phyloP scores from a whole-genome alignment of 2,797 vertebrate genomes.

The Pelobates cultripes region DNA sequence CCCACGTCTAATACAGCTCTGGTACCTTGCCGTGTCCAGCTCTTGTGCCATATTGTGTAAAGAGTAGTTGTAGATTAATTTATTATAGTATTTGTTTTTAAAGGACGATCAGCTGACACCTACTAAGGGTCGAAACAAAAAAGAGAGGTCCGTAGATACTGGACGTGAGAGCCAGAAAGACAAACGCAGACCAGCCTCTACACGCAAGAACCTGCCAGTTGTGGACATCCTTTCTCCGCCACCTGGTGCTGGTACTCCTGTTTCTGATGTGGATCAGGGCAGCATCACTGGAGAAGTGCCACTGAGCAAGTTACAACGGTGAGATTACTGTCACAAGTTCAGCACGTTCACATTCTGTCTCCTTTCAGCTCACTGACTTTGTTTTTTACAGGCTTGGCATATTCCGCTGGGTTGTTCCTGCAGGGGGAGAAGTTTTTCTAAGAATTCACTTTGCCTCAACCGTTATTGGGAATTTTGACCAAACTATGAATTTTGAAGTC shows the following conservation, averaged over 20 bases:
- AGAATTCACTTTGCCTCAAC: conserved; percentile 79
- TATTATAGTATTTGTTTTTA: not conserved
- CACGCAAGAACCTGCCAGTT: conserved; percentile 55
- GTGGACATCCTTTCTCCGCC: conserved; percentile 34
- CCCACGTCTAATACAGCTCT: too few species aligned
- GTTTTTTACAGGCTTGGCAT: conserved; percentile 70
- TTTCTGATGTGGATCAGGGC: conserved; percentile 61
- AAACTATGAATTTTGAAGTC: conserved; percentile 84
- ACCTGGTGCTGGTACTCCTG: accelerated
- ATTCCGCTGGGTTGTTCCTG: conserved; percentile 86
- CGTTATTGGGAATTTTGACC: conserved; percentile 73
- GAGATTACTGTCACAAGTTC: conserved; percentile 25
- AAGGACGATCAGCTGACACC: conserved; percentile 62
- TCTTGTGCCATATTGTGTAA: too few species aligned
- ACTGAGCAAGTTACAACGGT: conserved; percentile 65
- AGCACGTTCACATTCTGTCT: not conserved
- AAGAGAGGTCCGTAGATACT: conserved; percentile 41
- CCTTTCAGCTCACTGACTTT: not conserved
- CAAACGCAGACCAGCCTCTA: conserved; percentile 48
- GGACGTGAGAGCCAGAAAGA: conserved; percentile 63
- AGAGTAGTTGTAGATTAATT: too few species aligned
- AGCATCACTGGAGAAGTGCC: conserved; percentile 13
- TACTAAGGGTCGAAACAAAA: conserved; percentile 62
- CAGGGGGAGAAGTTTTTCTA: conserved; percentile 71
- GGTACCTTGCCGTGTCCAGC: too few species aligned